Evolutionary conservation across 2,888 invertebrate genomes (phyloP).

Genomic region (Phyto melanocephala): DNA sequence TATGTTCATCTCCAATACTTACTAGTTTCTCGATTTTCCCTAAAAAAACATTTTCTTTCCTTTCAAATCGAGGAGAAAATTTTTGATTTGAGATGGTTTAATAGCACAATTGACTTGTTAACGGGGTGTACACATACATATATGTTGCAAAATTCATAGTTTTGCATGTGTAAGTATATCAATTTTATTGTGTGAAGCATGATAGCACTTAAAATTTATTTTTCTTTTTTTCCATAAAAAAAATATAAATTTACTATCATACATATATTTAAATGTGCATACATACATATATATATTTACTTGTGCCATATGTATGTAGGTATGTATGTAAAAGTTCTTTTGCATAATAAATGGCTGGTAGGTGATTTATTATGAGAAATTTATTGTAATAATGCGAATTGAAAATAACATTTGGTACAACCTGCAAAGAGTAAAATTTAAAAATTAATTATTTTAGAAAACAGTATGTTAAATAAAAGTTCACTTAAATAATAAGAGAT

Average conservation of each 20-base stretch:
- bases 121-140: not conserved
- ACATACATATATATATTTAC: not conserved
- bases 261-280: not conserved
- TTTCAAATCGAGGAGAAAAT: no score
- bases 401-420: not conserved
- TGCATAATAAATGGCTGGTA: not conserved
- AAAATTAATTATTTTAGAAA: no score
- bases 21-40: no score
- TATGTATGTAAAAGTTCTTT: conserved; percentile 30
- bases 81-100: no score
- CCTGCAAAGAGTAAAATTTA: not conserved
- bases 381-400: not conserved
- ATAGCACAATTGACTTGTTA: no score
- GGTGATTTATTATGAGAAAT: conserved; percentile 18
- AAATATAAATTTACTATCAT: not conserved
- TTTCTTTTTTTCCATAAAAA: not conserved
- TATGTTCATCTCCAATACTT: no score
- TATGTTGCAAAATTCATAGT: no score
- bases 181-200: conserved; percentile 29
- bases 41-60: no score
- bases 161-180: conserved; percentile 18
- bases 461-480: not conserved
- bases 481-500: no score
- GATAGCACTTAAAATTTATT: conserved; percentile 26
- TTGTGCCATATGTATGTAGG: not conserved